Evolutionary conservation across 2,113 vertebrate species (phyloP), one percentile per base, ranked within the genome.

Genomic region (Mesitornis unicolor): DNA sequence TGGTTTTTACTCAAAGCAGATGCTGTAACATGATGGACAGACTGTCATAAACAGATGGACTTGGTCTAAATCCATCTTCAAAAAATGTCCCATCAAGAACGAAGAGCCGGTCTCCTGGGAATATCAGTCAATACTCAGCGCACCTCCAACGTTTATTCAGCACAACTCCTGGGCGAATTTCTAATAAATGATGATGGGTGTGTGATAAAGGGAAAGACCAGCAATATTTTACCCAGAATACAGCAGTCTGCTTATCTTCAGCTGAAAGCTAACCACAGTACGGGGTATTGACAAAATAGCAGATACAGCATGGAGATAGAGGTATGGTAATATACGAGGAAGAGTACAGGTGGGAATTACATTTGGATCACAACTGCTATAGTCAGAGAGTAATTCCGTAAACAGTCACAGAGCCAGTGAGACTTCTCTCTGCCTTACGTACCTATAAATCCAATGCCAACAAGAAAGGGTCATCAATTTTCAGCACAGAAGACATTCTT

Each of bases 41-140:
- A 64, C 56, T 95, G 70, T 84, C 82, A 63, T 19, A 83, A 96
- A 83, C 89, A 97, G 94, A 94, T 85, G 69, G 74, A 80, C 48
- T 42, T 92, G 56, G 56, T 75, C 40, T 70, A 81, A 82, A 93
- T 47, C 54, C 31, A 95, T 42, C 50, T 6, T 87, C 65, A 70
- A 57, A 50, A 54, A 38, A 26, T 2, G 4, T 71, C 81, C 81
- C 57, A 83, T 87, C 51, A 51, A 63, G 33, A 84, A 84, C 26
- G 77, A 69, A 74, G 82, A 70, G 45, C 35, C 67, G 33, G 1
- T 47, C 74, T 80, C 54, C 40, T 54, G 70, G 35, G 82, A 67
- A 10, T 10, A 54, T 10, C 47, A 84, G 24, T 45, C 63, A 70
- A 67, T 50, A 33, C 56, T 43, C 26, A 43, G 60, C 64, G 70